Conservation (phyloP, 2,113 vertebrate species). For the Tragelaphus imberbis region DNA sequence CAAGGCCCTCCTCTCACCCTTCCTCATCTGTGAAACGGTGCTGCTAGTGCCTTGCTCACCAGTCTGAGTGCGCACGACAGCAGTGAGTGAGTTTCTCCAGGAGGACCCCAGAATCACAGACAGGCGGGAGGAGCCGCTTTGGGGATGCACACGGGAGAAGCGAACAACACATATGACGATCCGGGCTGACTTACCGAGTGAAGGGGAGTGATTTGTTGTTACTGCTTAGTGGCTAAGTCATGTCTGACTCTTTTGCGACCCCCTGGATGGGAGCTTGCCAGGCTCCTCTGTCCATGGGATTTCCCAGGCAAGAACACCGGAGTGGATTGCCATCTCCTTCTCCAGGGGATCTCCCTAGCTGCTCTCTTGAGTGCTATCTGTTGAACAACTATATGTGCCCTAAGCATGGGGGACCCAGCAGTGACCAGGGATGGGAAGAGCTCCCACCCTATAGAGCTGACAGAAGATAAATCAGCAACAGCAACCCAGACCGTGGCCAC, state of each 20-base stretch:
- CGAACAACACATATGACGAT: accelerated
- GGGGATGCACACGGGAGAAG: accelerated
- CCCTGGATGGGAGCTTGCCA: not conserved
- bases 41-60: accelerated
- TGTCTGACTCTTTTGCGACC: not conserved
- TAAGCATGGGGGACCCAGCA: not conserved
- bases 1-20: not conserved
- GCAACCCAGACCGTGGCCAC: not conserved
- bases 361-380: not conserved
- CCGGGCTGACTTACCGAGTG: not conserved
- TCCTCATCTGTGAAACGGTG: not conserved
- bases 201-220: not conserved
- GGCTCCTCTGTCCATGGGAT: not conserved
- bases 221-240: not conserved
- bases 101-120: not conserved
- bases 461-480: not conserved
- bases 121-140: not conserved
- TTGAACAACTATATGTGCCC: not conserved
- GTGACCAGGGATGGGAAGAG: not conserved
- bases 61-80: accelerated
- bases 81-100: not conserved
- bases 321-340: not conserved
- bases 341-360: not conserved
- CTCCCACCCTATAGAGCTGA: not conserved
- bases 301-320: not conserved